A percentile compares a stretch with the other conserved stretches of the same genome.
phyloP scores from a whole-genome alignment of 2,797 vertebrate genomes.

The Diceros bicornis region DNA sequence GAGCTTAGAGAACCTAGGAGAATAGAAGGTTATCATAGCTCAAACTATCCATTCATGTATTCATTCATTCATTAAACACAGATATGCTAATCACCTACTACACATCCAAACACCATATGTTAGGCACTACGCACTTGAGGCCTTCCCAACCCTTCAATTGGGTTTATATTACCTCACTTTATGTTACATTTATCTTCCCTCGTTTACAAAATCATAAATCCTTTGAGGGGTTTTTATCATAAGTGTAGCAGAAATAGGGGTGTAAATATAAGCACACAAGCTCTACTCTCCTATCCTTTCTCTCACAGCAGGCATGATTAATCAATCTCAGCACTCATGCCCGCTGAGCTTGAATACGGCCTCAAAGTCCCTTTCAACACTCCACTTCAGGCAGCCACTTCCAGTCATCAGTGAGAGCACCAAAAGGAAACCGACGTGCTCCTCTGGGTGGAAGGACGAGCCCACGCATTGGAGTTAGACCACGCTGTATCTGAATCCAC shows the following conservation, averaged over 20 bases:
- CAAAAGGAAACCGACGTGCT: not conserved
- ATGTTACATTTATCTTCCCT: slow-evolving; percentile 16
- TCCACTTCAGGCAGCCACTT: not conserved
- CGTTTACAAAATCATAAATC: slow-evolving; percentile 29
- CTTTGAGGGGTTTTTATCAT: not conserved
- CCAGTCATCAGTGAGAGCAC: not conserved
- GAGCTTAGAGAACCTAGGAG: not conserved
- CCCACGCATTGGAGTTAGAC: not conserved
- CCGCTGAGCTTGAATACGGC: not conserved
- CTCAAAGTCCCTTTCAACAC: not conserved
- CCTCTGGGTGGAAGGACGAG: not conserved
- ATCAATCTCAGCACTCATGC: not conserved
- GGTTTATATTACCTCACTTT: slow-evolving; percentile 39
- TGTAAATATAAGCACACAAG: not conserved
- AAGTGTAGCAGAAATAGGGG: not conserved
- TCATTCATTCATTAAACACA: slow-evolving; percentile 60
- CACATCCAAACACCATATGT: slow-evolving; percentile 43
- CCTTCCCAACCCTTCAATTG: slow-evolving; percentile 35
- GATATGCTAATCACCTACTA: slow-evolving; percentile 56
- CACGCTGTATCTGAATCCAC: not conserved
- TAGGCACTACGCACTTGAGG: not conserved
- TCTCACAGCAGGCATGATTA: not conserved
- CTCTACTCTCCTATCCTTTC: not conserved
- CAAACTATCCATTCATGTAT: not conserved
- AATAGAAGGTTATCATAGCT: slow-evolving; percentile 35